Base-by-base conservation (phyloP, 2,888 invertebrate genomes). In the Holacanthella duospinosa region DNA sequence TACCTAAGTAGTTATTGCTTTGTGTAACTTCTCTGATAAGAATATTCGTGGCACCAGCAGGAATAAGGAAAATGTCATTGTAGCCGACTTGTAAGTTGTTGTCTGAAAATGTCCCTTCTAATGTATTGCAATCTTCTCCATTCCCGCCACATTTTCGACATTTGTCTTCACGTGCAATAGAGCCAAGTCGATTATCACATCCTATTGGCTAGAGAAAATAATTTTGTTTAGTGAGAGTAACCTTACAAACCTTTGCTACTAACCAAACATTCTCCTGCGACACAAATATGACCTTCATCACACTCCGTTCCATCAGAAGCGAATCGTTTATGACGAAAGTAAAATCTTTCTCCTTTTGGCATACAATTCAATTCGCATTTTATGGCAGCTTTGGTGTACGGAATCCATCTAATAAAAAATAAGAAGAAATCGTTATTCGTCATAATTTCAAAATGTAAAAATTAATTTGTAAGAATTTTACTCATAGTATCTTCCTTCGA, bases 301-400 rank as follows among this genome's bases (percentile, higher is more conserved):
- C 93, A 89, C 72, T 86, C 81, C 55, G 91, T 93, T 48, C 93
- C 87, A 81, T 97, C 87, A 67, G 85, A 81, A 68, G 96, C 88
- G 77, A 86, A 85, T 66, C 83, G 80, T 72, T 85, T 86, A 75
- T 93, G 91, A 24, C 89, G 83, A 79, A 88, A 91, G 80, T 94
- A 95, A 79, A 96, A 93, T 66, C 90, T 82, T 76, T 92, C 92
- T 1, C 88, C 89, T 66, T 84, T 84, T 0, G 96, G 94, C 88
- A 91, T 92, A 79, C 97, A 97, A 79, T 93, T 93, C 74, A 97
- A 80, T 77, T 95, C 93, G 78, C 97, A 99, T 27, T 89, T 89
- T 77, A 92, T 91, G 19, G 87, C 85, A 2, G 88, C 89, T 75
- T 88, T 89, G 53, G 85, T 87, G 77, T 91, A 93, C 0, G 93